Base-by-base conservation (phyloP, 2,113 vertebrate genomes). In the Chloroceryle aenea region DNA sequence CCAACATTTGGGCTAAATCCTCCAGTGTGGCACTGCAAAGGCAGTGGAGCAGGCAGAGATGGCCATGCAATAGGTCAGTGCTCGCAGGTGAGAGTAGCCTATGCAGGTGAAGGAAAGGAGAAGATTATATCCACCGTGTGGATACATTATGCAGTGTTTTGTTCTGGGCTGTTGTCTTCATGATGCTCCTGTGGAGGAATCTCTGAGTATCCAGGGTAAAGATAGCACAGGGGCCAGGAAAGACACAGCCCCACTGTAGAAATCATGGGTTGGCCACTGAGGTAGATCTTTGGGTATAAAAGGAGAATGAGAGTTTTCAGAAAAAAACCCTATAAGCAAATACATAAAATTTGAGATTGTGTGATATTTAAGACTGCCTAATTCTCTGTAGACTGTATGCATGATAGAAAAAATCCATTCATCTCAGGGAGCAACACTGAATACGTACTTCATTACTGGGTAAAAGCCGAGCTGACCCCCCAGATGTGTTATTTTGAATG, bases 91-190 rank as follows among this genome's bases (percentile, higher is more conserved):
- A 50, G 40, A 73, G 55, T 7, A 18, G 50, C 66, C 27, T 19
- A 7, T 29, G 26, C 4, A 23, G 36, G 10, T 86, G 27, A 30
- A 68, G 76, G 25, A 76, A 52, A 34, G 61, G 22, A 89, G 69
- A 32, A 75, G 27, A 3, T 45, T 18, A 2, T 30, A 36, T 15
- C 38, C 15, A 7, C 38, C 0, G 0, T 8, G 19, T 32, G 52
- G 30, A 1, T 18, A 8, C 20, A 19, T 20, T 40, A 40, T 6
- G 17, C 53, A 84, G 22, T 30, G 1, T 32, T 81, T 69, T 10
- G 2, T 61, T 55, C 63, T 77, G 48, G 19, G 40, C 21, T 0
- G 0, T 30, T 93, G 25, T 80, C 42, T 75, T 43, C 3, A 0
- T 34, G 30, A 29, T 67, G 20, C 30, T 72, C 23, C 26, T 36